Evolutionary conservation across 2,888 invertebrate species (phyloP), one percentile per base, ranked within the genome.

Genomic region (Sarcophaga caerulescens): DNA sequence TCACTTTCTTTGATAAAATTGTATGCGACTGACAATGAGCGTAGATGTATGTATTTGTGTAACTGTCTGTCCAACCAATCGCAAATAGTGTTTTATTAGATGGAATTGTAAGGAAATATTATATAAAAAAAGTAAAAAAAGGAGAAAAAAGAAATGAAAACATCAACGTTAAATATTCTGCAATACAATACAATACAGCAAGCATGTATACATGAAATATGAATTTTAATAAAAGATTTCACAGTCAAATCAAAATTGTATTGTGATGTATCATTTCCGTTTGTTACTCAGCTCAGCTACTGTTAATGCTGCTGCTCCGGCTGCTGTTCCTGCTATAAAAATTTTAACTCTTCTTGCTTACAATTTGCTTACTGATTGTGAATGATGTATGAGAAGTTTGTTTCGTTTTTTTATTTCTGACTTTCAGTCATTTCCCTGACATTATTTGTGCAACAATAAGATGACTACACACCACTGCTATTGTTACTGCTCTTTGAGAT

Each of bases 141-240:
- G 23, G 8, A 14, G 2, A 70, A 21, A 75, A 69, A n/a, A 8
- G n/a, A 12, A 4, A 19, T n/a, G 17, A 45, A 62, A 71, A 57
- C 21, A 65, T 52, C 52, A 52, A 65, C 14, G 44, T 59, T 59
- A 76, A 76, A 60, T 65, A 77, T 35, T 35, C 35, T 35, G 8
- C 35, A 35, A 35, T 35, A 35, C 35, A 35, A 35, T 10, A 35
- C 35, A 35, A 35, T 35, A 35, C 35, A 35, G 35, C 35, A 35
- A 35, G 35, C 47, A 66, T 14, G 52, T 14, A 52, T 52, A 52
- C 47, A 66, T 77, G 35, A 71, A 71, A 77, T 66, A 82, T 82
- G 76, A 82, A 82, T 77, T 82, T 82, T 82, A 82, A 82, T 82
- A 82, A 76, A 82, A 77, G 69, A 66, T 60, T 52, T 66, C 52